Percentiles rank a stretch among this genome's conserved stretches.
These are phyloP conservation scores for Drosophila hydei DNA, from an alignment of 1,140 invertebrate genomes.

Conservation along the genomic window DNA sequence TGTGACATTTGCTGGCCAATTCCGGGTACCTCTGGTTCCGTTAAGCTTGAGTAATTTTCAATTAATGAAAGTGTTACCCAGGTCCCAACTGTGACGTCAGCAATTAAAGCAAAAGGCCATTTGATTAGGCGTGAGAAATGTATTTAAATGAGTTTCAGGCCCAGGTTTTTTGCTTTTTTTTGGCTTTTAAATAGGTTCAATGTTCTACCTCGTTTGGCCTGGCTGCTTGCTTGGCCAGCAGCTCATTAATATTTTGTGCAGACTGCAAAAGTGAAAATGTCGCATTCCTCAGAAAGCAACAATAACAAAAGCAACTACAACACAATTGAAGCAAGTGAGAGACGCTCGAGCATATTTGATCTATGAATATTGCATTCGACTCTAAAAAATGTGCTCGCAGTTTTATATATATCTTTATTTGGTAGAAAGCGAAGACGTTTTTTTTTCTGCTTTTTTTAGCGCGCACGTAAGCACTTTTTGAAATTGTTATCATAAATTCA, in stretches of 20 bases:
- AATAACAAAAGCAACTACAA: slow-evolving; percentile 31
- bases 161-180: neutral
- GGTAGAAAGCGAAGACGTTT: slow-evolving; percentile 67
- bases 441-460: slow-evolving; percentile 55
- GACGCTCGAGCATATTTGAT: slow-evolving; percentile 43
- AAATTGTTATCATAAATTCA: slow-evolving; percentile 65
- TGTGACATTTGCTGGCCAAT: slow-evolving; percentile 43
- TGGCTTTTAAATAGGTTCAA: slow-evolving; percentile 50
- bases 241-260: slow-evolving; percentile 73
- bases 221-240: neutral
- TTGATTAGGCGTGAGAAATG: slow-evolving; percentile 41
- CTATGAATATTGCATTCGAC: slow-evolving; percentile 72
- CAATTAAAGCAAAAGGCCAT: slow-evolving; percentile 50
- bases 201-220: slow-evolving; percentile 50
- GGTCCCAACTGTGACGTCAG: slow-evolving; percentile 58
- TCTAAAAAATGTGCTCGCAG: slow-evolving; percentile 39
- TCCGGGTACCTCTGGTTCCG: slow-evolving; percentile 58
- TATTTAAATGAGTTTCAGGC: slow-evolving; percentile 22
- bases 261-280: slow-evolving; percentile 82
- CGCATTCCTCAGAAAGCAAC: slow-evolving; percentile 57
- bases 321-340: slow-evolving; percentile 39
- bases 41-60: slow-evolving; percentile 77
- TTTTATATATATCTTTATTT: slow-evolving; percentile 21
- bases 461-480: slow-evolving; percentile 61
- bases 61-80: slow-evolving; percentile 73